phyloP scores from a whole-genome alignment of 2,113 vertebrate genomes.

The Oryzias woworae region DNA sequence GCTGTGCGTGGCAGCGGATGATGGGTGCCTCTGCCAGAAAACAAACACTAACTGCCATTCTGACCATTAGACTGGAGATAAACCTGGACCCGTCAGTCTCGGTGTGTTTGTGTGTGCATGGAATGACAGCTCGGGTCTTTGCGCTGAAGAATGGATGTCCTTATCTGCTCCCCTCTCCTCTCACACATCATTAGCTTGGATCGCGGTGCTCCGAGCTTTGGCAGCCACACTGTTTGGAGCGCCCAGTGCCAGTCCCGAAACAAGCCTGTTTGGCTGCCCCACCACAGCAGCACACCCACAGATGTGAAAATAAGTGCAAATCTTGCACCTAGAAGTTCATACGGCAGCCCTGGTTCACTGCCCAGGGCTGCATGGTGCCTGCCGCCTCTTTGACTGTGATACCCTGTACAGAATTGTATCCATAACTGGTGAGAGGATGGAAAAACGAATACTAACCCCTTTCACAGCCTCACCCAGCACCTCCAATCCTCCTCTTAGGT shows the following conservation, averaged over 20 bases:
- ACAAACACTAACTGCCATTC: conserved; percentile 53
- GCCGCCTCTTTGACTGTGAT: conserved; percentile 61
- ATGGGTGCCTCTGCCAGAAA: conserved; percentile 50
- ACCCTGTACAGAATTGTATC: conserved; percentile 58
- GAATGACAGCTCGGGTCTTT: conserved; percentile 29
- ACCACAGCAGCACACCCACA: conserved; percentile 22
- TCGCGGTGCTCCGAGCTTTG: conserved; percentile 42
- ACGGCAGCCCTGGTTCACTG: conserved; percentile 11
- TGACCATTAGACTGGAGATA: conserved; percentile 58
- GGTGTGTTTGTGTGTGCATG: conserved; percentile 27
- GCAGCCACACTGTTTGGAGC: conserved; percentile 48
- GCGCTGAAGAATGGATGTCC: conserved; percentile 48
- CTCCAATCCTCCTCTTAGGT: conserved; percentile 43
- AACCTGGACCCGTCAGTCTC: conserved; percentile 61
- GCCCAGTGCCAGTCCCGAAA: conserved; percentile 26
- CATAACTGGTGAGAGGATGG: conserved; percentile 54
- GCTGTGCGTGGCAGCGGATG: conserved; percentile 51
- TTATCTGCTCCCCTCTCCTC: conserved; percentile 58
- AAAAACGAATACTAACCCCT: conserved; percentile 37
- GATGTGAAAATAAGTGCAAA: conserved; percentile 31
- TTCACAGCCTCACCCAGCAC: conserved; percentile 9
- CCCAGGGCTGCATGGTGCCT: conserved; percentile 63
- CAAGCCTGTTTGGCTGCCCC: conserved; percentile 33
- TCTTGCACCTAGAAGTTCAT: conserved; percentile 26
- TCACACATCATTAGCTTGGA: conserved; percentile 64